Percentiles rank a stretch among this genome's conserved stretches.
Evolutionary conservation across 2,888 invertebrate genomes (phyloP).

Genomic region (Leucania comma): DNA sequence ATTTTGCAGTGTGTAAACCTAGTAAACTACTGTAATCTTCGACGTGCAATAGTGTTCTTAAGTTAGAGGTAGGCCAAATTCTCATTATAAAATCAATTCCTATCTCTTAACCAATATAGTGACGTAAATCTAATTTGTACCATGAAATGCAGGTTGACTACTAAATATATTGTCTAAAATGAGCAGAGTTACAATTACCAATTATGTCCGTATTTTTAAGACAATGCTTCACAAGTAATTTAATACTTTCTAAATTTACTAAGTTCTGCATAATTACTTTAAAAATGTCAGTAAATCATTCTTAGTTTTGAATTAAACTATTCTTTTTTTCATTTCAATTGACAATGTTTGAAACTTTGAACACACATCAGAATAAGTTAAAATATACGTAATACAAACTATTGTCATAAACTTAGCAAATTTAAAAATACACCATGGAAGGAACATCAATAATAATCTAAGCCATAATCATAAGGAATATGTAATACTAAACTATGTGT

Average conservation of each 20-base stretch:
- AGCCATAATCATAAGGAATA: constrained; percentile 69
- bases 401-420: constrained; percentile 84
- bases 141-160: constrained; percentile 77
- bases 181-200: constrained; percentile 72
- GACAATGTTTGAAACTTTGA: constrained; percentile 62
- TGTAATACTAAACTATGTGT: constrained; percentile 76
- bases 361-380: constrained; percentile 57
- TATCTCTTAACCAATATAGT: constrained; percentile 63
- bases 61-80: constrained; percentile 66
- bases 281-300: constrained; percentile 28
- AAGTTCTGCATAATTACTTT: constrained; percentile 34
- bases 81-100: constrained; percentile 60
- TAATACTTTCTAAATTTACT: constrained; percentile 50
- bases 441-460: constrained; percentile 70
- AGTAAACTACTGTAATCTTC: constrained; percentile 52
- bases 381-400: constrained; percentile 59
- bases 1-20: constrained; percentile 58
- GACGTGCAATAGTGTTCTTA: constrained; percentile 67
- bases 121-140: constrained; percentile 86
- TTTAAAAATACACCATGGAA: constrained; percentile 67
- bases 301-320: constrained; percentile 36
- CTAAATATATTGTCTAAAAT: constrained; percentile 81
- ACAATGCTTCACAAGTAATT: constrained; percentile 32
- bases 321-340: constrained; percentile 58
- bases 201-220: constrained; percentile 46